Conservation (phyloP, 2,113 vertebrate species). For the Rattus norvegicus region DNA sequence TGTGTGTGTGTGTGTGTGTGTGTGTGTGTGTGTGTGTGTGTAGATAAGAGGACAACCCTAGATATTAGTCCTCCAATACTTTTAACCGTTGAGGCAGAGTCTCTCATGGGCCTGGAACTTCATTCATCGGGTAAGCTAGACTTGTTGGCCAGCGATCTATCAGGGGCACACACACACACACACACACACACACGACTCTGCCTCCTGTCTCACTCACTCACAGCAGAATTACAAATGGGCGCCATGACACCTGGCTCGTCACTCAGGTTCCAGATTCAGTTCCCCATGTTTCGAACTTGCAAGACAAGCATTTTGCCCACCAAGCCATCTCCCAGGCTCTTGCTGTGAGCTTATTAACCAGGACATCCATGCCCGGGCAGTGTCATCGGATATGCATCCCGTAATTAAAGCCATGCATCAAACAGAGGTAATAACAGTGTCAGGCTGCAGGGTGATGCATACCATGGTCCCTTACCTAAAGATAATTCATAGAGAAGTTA, state of each 20-base stretch:
- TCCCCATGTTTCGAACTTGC: not conserved
- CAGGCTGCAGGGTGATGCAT: fast-evolving
- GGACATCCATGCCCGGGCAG: not conserved
- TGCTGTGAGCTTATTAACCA: fast-evolving
- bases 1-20: not conserved
- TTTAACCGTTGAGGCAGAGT: not conserved
- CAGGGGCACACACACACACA: too few relatives aligned
- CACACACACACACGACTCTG: not conserved
- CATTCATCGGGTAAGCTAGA: not conserved
- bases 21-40: not conserved
- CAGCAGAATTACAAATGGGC: not conserved
- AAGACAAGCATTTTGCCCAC: not conserved
- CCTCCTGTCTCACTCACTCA: not conserved
- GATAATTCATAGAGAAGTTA: not conserved
- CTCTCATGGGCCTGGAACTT: not conserved
- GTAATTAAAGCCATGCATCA: not conserved
- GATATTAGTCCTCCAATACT: not conserved
- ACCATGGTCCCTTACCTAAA: fast-evolving
- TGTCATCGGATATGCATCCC: fast-evolving
- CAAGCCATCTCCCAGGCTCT: not conserved
- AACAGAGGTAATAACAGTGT: not conserved
- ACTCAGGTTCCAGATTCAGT: too few relatives aligned
- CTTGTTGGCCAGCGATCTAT: too few relatives aligned
- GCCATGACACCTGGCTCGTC: not conserved
- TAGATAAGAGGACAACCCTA: not conserved